phyloP scores from a whole-genome alignment of 1,140 invertebrate genomes.

The roundworm (Caenorhabditis elegans) region DNA sequence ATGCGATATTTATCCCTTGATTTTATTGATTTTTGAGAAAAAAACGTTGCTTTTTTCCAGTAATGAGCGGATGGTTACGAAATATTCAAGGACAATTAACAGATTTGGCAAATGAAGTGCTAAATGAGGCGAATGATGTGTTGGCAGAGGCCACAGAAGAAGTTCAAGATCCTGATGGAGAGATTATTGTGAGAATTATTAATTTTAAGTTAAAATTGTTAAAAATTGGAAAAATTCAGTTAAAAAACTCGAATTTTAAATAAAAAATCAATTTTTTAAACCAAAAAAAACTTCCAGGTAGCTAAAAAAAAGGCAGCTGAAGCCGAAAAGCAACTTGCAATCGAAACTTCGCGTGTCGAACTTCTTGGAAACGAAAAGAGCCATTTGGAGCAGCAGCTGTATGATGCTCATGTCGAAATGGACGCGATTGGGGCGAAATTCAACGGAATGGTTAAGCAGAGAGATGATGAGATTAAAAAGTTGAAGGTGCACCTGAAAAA shows the following conservation, averaged over 20 bases:
- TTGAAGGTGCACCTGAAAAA: constrained; percentile 24
- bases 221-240: background rate
- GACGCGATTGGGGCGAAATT: constrained; percentile 29
- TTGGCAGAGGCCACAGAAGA: constrained; percentile 47
- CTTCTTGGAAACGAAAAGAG: background rate
- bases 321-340: constrained; percentile 31
- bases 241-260: no score
- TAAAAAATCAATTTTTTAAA: no score
- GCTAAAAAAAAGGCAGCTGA: constrained; percentile 38
- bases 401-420: constrained; percentile 42
- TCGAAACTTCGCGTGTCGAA: constrained; percentile 22
- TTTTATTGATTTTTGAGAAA: no score
- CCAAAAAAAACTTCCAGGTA: background rate
- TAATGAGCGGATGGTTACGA: constrained; percentile 37
- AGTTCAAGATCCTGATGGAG: constrained; percentile 43
- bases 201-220: background rate
- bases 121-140: constrained; percentile 48
- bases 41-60: no score
- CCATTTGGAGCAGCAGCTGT: constrained; percentile 37
- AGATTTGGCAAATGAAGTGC: constrained; percentile 47
- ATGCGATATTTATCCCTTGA: no score
- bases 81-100: constrained; percentile 48
- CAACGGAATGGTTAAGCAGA: constrained; percentile 23
- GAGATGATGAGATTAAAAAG: constrained; percentile 46
- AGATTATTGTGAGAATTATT: background rate